Conservation (phyloP, 37 sponge, comb jelly and placozoan species). For the Corticium candelabrum region DNA sequence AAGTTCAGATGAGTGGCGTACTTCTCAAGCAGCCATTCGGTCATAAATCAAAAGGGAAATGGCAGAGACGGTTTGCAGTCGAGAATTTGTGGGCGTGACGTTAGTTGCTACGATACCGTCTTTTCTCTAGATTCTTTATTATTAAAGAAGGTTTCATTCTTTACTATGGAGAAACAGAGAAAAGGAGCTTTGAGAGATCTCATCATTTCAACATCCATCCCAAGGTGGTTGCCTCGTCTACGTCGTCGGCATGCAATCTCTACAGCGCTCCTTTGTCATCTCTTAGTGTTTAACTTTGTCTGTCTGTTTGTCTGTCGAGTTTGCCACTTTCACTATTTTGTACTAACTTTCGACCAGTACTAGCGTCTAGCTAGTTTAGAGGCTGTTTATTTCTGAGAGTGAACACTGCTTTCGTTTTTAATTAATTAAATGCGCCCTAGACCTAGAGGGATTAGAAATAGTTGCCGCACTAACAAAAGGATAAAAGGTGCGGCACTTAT, state of each 20-base stretch:
- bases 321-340: too few relatives aligned
- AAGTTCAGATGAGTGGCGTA: constrained; percentile 75
- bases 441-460: too few relatives aligned
- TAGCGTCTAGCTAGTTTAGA: too few relatives aligned
- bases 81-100: neutral
- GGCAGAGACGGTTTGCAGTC: constrained; percentile 73
- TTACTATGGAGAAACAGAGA: constrained; percentile 82
- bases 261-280: too few relatives aligned
- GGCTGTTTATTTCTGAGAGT: too few relatives aligned
- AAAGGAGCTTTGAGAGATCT: constrained; percentile 54
- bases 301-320: too few relatives aligned
- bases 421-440: too few relatives aligned
- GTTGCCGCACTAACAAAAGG: too few relatives aligned
- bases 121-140: constrained; percentile 73
- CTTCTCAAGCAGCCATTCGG: constrained; percentile 72
- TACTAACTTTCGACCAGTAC: too few relatives aligned
- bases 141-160: constrained; percentile 95
- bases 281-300: too few relatives aligned
- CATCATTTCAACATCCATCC: constrained; percentile 96
- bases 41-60: constrained; percentile 38
- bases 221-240: constrained; percentile 44
- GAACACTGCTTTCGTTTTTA: too few relatives aligned
- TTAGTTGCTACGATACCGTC: neutral
- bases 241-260: neutral
- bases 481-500: too few relatives aligned